Evolutionary conservation across 2,797 vertebrate genomes (phyloP).

Genomic region (Bradypodion ventrale): DNA sequence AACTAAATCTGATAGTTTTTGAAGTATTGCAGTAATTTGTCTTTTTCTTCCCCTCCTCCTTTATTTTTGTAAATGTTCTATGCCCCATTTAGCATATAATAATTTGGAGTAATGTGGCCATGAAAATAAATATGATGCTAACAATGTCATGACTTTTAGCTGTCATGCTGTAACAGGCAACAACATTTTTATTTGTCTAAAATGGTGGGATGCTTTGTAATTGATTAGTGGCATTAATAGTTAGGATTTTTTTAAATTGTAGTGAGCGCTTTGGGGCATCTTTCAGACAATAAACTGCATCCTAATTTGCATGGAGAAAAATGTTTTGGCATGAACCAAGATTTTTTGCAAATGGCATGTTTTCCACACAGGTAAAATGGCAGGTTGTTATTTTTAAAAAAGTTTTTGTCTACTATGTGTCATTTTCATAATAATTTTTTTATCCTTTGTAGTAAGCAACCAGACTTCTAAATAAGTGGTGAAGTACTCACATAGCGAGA

Average conservation of each 20-base stretch:
- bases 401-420: neutral
- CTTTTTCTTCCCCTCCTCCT: too few relatives aligned
- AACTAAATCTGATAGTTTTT: too few relatives aligned
- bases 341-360: constrained; percentile 55
- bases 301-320: constrained; percentile 59
- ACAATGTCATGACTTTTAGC: neutral
- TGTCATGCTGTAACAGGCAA: neutral
- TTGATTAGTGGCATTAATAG: constrained; percentile 35
- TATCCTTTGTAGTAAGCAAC: constrained; percentile 18
- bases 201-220: constrained; percentile 7
- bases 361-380: constrained; percentile 49
- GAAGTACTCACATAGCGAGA: constrained; percentile 54
- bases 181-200: constrained; percentile 10
- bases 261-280: constrained; percentile 52
- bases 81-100: neutral
- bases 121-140: constrained; percentile 6
- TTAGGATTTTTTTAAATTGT: constrained; percentile 53
- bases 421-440: constrained; percentile 39
- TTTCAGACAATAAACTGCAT: constrained; percentile 52
- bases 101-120: neutral
- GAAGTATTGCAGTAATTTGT: too few relatives aligned
- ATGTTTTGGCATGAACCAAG: constrained; percentile 50
- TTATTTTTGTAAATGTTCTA: too few relatives aligned
- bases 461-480: constrained; percentile 50
- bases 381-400: constrained; percentile 40